Base-by-base conservation (phyloP, 1,140 invertebrate species). In the Pinna nobilis region DNA sequence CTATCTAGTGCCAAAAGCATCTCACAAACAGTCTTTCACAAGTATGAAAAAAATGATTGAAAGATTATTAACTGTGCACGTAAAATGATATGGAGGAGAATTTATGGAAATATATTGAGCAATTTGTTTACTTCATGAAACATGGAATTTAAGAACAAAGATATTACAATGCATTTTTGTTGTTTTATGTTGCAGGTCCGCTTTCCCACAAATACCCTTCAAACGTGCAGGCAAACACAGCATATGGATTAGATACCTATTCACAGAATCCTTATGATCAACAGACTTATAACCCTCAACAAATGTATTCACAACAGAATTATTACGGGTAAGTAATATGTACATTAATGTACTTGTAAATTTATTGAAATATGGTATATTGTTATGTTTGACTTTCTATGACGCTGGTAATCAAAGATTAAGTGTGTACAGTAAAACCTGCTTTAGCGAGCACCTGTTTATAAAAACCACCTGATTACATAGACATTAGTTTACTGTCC, bases 181-280 rank as follows among this genome's bases (percentile, higher is more conserved):
- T 59, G 28, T 64, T 39, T 37, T 63, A 18, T 59, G 23, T 70
- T 68, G 7, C 64, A 81, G 82, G 82, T 51, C 70, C 77, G 13
- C 44, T 86, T 33, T 39, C 77, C 49, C 76, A 84, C 28, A 83
- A 82, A 53, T 86, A 86, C 50, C 83, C 83, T 1, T 50, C 71
- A 2, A 72, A 80, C 33, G 70, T 66, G 11, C 63, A 35, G 13
- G 53, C 77, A n/a, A 37, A 65, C 23, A 37, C 74, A 50, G 47
- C 44, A 13, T 77, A 80, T 63, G 78, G 76, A 41, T 41, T 64
- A 25, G 65, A 59, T n/a, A 28, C 70, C 7, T 77, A 68, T 44
- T 35, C 65, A 18, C 59, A 49, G 7, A 18, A 20, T 49, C 39
- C 51, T n/a, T 67, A 61, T 63, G 30, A 41, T 37, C 55, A 33